phyloP scores from a whole-genome alignment of 2,888 invertebrate genomes.

The Melieria omissa region DNA sequence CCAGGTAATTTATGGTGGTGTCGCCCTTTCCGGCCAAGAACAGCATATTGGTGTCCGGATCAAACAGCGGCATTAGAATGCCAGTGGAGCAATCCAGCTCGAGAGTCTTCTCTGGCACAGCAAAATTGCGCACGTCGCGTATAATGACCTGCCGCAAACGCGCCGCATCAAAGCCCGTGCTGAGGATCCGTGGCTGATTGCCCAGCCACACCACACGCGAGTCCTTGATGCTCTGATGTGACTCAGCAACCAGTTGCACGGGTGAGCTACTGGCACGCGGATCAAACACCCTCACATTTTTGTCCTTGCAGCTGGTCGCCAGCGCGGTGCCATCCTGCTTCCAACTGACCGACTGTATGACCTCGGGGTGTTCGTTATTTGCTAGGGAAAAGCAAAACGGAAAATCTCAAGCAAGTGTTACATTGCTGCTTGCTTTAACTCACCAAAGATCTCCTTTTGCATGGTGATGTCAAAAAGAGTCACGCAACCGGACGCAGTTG shows the following conservation, averaged over 20 bases:
- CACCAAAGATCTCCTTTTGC: constrained; percentile 84
- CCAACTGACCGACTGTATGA: constrained; percentile 92
- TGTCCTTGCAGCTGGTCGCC: constrained; percentile 92
- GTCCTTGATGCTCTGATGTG: constrained; percentile 92
- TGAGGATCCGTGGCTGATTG: constrained; percentile 82
- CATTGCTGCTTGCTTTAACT: constrained; percentile 51
- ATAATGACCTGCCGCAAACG: constrained; percentile 89
- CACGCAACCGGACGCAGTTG: constrained; percentile 83
- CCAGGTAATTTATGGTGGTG: constrained; percentile 89
- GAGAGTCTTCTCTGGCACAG: constrained; percentile 79
- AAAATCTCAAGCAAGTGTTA: no score
- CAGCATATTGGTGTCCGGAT: constrained; percentile 94
- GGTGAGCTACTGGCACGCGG: constrained; percentile 73
- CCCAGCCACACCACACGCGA: constrained; percentile 93
- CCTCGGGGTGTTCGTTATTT: constrained; percentile 82
- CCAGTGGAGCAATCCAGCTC: constrained; percentile 89
- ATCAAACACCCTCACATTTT: constrained; percentile 86
- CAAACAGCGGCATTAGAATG: constrained; percentile 91
- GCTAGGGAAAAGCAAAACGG: constrained; percentile 63
- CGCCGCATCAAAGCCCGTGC: constrained; percentile 90
- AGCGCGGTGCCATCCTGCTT: constrained; percentile 81
- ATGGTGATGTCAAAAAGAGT: constrained; percentile 88
- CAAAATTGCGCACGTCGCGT: constrained; percentile 86
- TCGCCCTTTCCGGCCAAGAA: constrained; percentile 96
- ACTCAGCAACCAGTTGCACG: constrained; percentile 74